Base-by-base conservation (phyloP, 92 coral and sea anemone genomes). In the Paramuricea clavata region DNA sequence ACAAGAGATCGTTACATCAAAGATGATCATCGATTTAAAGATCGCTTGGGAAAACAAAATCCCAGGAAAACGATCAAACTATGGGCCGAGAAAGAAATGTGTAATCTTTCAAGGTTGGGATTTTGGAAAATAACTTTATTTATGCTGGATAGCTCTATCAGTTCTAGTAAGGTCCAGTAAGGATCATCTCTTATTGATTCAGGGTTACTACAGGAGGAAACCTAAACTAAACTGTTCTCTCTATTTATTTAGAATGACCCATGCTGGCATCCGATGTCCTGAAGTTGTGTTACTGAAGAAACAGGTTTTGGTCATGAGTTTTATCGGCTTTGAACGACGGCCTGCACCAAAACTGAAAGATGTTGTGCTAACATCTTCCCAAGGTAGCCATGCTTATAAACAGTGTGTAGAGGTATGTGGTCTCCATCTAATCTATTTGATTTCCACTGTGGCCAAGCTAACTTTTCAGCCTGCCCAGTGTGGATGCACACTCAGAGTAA, bases 1-100 rank as follows among this genome's bases (percentile, higher is more conserved):
- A 97, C 99, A 13, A 87, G 99, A 23, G 99, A 97, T 83, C 92
- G 99, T 33, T 97, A 97, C 78, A 97, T 97, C 87, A 94, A 90
- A 70, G 99, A 97, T 67, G 99, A 97, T 81, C 99, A 97, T 81
- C 95, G 99, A 42, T 97, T 97, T 69, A 87, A 85, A 52, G 99
- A 94, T 83, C 95, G 99, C 86, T 90, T 97, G 49, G 92, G 98
- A 83, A 94, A 97, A 69, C 99, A 97, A 81, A 97, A 97, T 76
- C 99, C 99, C 49, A 91, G 99, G 49, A 97, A 97, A 75, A 81
- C 94, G 4, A 94, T 97, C 69, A 93, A 90, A 57, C 91, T 97
- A 27, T 97, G 99, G 99, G 99, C 99, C 36, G 99, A 97, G 89
- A 97, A 97, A 70, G 99, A 97, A 74, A 94, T 97, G 99, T 97